Percentiles rank a stretch among this genome's conserved stretches.
Conservation (phyloP, 1,140 invertebrate species). For the Fopius arisanus region DNA sequence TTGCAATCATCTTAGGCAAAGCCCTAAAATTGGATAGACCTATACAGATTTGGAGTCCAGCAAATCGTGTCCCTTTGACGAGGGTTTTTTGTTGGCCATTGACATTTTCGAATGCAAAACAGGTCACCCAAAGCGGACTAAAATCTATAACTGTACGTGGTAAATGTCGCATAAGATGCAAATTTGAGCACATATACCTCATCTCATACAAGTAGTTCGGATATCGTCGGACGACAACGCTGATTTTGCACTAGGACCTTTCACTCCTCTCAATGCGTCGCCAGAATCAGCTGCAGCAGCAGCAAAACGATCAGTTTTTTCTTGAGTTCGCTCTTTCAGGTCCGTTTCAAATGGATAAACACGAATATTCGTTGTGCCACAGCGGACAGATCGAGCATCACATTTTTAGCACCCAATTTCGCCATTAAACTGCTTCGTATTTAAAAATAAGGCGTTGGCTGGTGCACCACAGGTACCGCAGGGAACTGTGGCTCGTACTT, state of each 20-base stretch:
- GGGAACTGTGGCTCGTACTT: not conserved
- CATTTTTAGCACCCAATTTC: not conserved
- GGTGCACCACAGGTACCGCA: slow-evolving; percentile 11
- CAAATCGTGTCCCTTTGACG: not conserved
- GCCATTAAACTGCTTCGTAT: slow-evolving; percentile 9
- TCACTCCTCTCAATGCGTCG: no score
- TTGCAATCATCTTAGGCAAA: no score
- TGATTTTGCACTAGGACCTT: no score
- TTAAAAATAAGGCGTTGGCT: slow-evolving; percentile 12
- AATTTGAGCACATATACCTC: slow-evolving; percentile 20
- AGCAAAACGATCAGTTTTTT: no score
- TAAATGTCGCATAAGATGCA: slow-evolving; percentile 29
- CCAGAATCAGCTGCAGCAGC: no score
- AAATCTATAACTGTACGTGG: not conserved
- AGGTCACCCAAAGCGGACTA: slow-evolving; percentile 18
- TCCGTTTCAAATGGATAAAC: no score
- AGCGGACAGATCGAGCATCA: not conserved
- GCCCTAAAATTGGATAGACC: no score
- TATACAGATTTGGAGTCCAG: no score
- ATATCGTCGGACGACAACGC: no score
- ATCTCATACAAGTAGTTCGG: not conserved
- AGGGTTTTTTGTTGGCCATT: slow-evolving; percentile 19
- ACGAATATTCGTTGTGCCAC: no score
- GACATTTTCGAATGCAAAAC: slow-evolving; percentile 27
- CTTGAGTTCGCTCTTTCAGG: no score